Evolutionary conservation across 2,888 invertebrate species (phyloP).

Genomic region (Parascotia fuliginaria): DNA sequence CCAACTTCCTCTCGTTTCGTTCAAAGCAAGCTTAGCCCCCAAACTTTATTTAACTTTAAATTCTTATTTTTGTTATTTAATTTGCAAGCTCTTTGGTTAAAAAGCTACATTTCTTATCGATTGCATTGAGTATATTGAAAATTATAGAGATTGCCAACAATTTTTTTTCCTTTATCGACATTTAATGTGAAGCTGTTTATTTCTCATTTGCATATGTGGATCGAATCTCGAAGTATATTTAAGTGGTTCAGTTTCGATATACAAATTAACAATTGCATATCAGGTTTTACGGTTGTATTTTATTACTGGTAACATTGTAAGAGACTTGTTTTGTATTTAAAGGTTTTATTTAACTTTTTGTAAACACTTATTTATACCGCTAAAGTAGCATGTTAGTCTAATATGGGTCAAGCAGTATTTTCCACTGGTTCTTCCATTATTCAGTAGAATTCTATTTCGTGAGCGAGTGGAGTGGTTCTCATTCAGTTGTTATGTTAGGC

Average conservation of each 20-base stretch:
- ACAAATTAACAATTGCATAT: conserved; percentile 1
- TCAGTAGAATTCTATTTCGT: conserved; percentile 47
- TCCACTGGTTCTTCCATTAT: conserved; percentile 51
- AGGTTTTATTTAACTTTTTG: conserved; percentile 10
- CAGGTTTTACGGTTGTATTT: too few species aligned
- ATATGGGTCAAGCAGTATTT: conserved; percentile 58
- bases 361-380: conserved; percentile 37
- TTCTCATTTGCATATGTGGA: background rate
- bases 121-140: conserved; percentile 18
- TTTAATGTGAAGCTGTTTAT: background rate
- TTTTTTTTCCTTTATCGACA: background rate
- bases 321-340: background rate
- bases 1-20: conserved; percentile 43
- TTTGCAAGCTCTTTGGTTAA: conserved; percentile 44
- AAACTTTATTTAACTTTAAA: conserved; percentile 52
- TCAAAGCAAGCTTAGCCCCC: conserved; percentile 43
- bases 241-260: background rate
- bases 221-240: background rate
- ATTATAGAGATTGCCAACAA: conserved; percentile 7
- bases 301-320: background rate
- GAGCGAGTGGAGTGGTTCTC: conserved; percentile 26
- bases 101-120: conserved; percentile 32
- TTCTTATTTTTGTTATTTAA: conserved; percentile 56
- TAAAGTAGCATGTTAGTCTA: conserved; percentile 44
- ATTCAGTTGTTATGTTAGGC: conserved; percentile 41